These are phyloP conservation scores for Haliclystus octoradiatus DNA, from an alignment of 30 jellyfish, hydroid and myxozoan genomes.

Conservation along the genomic window DNA sequence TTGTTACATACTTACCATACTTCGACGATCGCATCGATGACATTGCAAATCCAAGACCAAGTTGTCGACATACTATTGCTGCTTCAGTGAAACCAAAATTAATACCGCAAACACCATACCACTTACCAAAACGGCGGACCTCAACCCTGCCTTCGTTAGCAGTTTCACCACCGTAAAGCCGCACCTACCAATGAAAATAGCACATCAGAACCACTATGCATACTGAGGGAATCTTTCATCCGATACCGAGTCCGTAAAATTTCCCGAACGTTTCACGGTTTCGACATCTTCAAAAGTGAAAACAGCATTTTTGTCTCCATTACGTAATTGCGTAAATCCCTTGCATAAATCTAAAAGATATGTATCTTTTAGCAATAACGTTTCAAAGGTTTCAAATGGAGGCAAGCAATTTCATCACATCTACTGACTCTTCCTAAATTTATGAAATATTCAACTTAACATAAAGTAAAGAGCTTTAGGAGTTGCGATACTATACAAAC, in stretches of 20 bases:
- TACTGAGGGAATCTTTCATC: not conserved
- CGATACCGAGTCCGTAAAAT: not conserved
- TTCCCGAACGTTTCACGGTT: not conserved
- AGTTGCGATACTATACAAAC: too few relatives aligned
- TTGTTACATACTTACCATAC: slow-evolving; percentile 45
- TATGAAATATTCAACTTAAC: too few relatives aligned
- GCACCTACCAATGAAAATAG: slow-evolving; percentile 17
- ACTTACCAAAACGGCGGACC: slow-evolving; percentile 32
- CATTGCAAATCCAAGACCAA: slow-evolving; percentile 64
- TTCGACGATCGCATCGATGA: slow-evolving; percentile 48
- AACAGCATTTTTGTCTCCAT: too few relatives aligned
- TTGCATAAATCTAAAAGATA: too few relatives aligned
- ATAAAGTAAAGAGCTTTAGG: too few relatives aligned
- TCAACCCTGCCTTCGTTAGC: slow-evolving; percentile 71
- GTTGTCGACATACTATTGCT: slow-evolving; percentile 76
- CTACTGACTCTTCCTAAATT: too few relatives aligned
- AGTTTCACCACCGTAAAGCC: slow-evolving; percentile 47
- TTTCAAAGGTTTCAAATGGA: too few relatives aligned
- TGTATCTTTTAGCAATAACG: too few relatives aligned
- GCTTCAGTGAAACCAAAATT: slow-evolving; percentile 68
- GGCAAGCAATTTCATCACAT: too few relatives aligned
- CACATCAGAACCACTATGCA: too few relatives aligned
- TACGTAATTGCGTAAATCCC: too few relatives aligned
- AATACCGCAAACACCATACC: slow-evolving; percentile 84
- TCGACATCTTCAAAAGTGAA: not conserved